These are phyloP conservation scores for Clusia tigrina DNA, from an alignment of 2,888 invertebrate species.

Conservation along the genomic window DNA sequence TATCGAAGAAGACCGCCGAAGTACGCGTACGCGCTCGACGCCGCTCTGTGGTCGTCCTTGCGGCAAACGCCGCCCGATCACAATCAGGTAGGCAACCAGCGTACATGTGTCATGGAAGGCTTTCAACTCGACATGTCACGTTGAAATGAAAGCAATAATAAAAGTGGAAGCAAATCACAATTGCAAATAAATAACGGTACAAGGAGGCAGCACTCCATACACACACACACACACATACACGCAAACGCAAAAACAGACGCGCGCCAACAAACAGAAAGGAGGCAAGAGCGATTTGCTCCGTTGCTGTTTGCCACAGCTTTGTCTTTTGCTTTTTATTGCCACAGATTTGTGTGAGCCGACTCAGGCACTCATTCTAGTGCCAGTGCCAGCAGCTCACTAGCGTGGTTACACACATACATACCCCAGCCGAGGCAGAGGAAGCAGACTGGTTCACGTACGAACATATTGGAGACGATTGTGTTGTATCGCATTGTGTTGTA, in stretches of 20 bases:
- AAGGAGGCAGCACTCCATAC: not conserved
- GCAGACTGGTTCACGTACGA: not conserved
- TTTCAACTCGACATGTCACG: slow-evolving; percentile 33
- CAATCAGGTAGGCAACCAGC: not conserved
- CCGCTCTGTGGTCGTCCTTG: not conserved
- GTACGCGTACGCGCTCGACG: not conserved
- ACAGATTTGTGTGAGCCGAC: slow-evolving; percentile 40
- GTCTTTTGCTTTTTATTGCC: slow-evolving; percentile 22
- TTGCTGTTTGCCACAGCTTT: slow-evolving; percentile 17
- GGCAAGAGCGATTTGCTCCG: slow-evolving; percentile 15
- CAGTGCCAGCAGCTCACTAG: too few species aligned
- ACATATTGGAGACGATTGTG: slow-evolving; percentile 2
- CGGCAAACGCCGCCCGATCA: too few species aligned
- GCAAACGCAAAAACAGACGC: not conserved
- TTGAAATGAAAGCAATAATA: slow-evolving; percentile 17
- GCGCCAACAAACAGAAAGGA: too few species aligned
- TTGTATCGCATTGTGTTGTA: not conserved
- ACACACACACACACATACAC: not conserved
- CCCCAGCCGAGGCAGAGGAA: too few species aligned
- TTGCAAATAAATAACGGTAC: slow-evolving; percentile 31
- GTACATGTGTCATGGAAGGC: not conserved
- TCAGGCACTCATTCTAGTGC: too few species aligned
- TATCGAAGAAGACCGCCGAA: not conserved
- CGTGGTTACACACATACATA: slow-evolving; percentile 5
- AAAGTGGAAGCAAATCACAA: slow-evolving; percentile 29